Evolutionary conservation across 35 echinoderm and acorn worm genomes (phyloP), one percentile per base, ranked within the genome.

Genomic region (Patiria miniata): DNA sequence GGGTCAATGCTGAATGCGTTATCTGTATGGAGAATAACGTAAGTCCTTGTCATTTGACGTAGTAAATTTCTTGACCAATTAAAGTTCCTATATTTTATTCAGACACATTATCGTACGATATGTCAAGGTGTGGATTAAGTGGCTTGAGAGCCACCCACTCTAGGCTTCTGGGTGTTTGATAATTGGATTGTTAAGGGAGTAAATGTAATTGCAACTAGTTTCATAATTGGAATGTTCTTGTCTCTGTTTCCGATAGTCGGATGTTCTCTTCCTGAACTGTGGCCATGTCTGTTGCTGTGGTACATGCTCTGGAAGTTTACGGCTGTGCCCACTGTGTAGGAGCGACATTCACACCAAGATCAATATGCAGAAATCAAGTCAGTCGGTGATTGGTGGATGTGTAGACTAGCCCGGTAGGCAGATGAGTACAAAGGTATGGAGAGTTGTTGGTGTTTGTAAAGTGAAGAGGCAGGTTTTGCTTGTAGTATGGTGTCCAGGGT

Each of bases 221-320:
- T 19, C 69, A 14, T 86, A n/a, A 38, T 40, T 10, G 18, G 19
- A 10, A 50, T 7, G 86, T 16, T 36, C 2, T 53, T 60, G 54
- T 57, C 30, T 14, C 39, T 32, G 94, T 85, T 32, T 85, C 69
- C 61, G 39, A 30, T 83, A 99, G 96, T 99, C 96, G 5, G 76
- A 94, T 52, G 85, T 85, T 36, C 79, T 94, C 40, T 99, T 99
- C 56, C 78, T 99, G 68, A 94, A 91, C 86, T 99, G 96, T 95
- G 96, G 96, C 19, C 96, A 99, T 83, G 93, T 99, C 7, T 99
- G 96, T 79, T 99, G 93, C 83, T 99, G 96, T 68, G 78, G 86
- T 17, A 57, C 81, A 16, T 99, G 96, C 86, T 61, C 92, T 0
- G 61, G 82, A 5, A 61, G 47, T 5, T 82, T 99, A 65, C 88